Evolutionary conservation across 1,140 invertebrate genomes (phyloP), one percentile per base, ranked within the genome.

Genomic region (Leptinotarsa defecta): DNA sequence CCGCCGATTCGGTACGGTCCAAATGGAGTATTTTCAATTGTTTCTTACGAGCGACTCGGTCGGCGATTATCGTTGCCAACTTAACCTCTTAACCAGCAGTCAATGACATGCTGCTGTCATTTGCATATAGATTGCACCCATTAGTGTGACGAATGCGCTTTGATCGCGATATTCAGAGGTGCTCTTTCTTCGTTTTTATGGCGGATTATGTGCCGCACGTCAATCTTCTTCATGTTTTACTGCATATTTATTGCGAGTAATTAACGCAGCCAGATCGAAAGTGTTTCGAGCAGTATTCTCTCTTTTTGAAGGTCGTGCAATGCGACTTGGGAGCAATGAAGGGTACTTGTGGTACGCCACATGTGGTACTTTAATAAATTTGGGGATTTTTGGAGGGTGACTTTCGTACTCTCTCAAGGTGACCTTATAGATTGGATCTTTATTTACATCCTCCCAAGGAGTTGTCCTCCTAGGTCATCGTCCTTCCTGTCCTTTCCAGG

Each of bases 71-170:
- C 74, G 75, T 74, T 75, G 77, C 78, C 76, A 80, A 76, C 68
- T 79, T 79, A 79, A 80, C 71, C 76, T 75, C 73, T 79, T 81
- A 77, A 74, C 67, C 76, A 63, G 61, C 78, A 78, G 80, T 81
- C 78, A 79, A 78, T 80, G 74, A 81, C 78, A 78, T 77, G 72
- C 48, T 63, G 72, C 48, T 63, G 75, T 74, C 68, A 81, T 82
- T 82, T 79, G 81, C 81, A 82, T 82, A 80, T 82, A 82, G 80
- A 82, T 82, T 82, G 76, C 78, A 77, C 81, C 79, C 77, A 76
- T 75, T 63, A 74, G 72, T 80, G 79, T 80, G 72, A 63, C 79
- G 71, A 80, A 81, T 79, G 67, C n/a, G 64, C 75, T 73, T 75
- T 69, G 71, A 61, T 73, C 71, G 70, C 78, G 78, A 77, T 72